Percentiles rank a stretch among this genome's conserved stretches.
phyloP scores from a whole-genome alignment of 1,140 invertebrate species.

The Sycophaga agraensis region DNA sequence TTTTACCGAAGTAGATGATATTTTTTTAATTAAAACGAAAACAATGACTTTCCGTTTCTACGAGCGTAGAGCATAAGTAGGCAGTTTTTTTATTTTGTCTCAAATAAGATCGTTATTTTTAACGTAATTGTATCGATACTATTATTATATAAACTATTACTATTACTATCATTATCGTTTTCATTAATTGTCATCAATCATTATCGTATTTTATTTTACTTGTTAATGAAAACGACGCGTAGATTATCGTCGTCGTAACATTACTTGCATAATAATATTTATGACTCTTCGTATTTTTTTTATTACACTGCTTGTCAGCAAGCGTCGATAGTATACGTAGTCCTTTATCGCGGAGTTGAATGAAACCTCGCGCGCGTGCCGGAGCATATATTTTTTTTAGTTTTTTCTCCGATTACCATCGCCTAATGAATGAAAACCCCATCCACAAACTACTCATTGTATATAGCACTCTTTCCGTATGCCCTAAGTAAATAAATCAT shows the following conservation, averaged over 20 bases:
- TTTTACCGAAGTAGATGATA: background rate
- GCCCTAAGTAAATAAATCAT: constrained; percentile 43
- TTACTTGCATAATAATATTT: constrained; percentile 22
- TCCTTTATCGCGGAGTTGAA: constrained; percentile 1
- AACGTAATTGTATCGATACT: constrained; percentile 5
- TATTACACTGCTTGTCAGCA: background rate
- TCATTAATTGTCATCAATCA: constrained; percentile 14
- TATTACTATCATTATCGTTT: constrained; percentile 8
- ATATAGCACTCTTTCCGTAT: constrained; percentile 43
- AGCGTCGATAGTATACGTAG: background rate
- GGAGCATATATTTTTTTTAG: constrained; percentile 8
- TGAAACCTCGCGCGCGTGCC: constrained; percentile 14
- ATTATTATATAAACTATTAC: constrained; percentile 1
- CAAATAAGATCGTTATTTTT: constrained; percentile 11
- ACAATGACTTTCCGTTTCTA: constrained; percentile 1
- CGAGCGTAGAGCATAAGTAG: constrained; percentile 10
- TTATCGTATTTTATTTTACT: constrained; percentile 11
- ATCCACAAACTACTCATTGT: constrained; percentile 26
- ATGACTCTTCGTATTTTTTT: constrained; percentile 5
- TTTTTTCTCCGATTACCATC: constrained; percentile 16
- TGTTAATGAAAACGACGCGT: background rate
- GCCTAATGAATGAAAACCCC: constrained; percentile 9
- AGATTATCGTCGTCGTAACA: background rate
- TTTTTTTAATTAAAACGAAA: constrained; percentile 9
- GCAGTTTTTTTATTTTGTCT: constrained; percentile 17